Conservation (phyloP, 2,113 vertebrate genomes). For the Serinus canaria region DNA sequence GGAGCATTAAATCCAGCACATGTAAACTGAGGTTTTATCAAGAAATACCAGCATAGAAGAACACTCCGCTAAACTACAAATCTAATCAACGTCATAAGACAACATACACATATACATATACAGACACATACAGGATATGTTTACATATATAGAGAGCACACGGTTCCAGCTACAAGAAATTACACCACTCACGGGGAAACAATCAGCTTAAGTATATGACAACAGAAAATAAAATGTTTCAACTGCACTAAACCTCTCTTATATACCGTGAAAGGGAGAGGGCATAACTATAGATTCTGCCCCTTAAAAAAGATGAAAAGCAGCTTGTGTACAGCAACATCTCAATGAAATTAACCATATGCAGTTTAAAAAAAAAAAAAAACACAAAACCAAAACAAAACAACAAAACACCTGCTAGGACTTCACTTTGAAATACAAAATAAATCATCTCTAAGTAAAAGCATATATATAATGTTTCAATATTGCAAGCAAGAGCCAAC, state of each 20-base stretch:
- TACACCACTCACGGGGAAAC: background rate
- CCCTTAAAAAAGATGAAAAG: background rate
- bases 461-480: background rate
- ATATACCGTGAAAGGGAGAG: background rate
- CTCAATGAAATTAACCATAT: background rate
- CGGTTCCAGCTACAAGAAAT: background rate
- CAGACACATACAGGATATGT: fast-evolving
- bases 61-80: background rate
- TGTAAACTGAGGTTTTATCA: background rate
- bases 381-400: background rate
- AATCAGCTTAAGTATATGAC: background rate
- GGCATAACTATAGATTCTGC: background rate
- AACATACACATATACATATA: fast-evolving
- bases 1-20: background rate
- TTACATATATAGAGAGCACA: background rate
- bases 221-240: background rate
- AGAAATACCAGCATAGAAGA: background rate
- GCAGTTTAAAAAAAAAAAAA: background rate
- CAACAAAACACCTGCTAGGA: background rate
- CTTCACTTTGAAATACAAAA: background rate
- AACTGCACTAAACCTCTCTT: background rate
- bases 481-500: background rate
- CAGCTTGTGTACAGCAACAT: background rate
- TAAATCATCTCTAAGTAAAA: background rate
- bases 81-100: background rate